phyloP scores from a whole-genome alignment of 1,140 invertebrate species.

The Elymnias hypermnestra region DNA sequence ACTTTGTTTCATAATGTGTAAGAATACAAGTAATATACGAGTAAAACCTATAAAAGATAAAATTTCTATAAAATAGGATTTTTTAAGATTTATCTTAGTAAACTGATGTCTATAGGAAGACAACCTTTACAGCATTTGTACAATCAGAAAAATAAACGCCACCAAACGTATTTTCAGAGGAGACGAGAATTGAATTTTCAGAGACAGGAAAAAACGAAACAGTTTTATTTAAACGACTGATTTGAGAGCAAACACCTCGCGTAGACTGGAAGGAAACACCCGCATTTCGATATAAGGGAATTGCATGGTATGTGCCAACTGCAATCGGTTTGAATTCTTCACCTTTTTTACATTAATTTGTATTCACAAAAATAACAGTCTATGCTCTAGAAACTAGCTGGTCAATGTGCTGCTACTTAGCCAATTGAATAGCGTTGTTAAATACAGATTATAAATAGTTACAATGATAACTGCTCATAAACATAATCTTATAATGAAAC shows the following conservation, averaged over 20 bases:
- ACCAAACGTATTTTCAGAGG: constrained; percentile 48
- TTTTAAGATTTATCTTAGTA: too few relatives aligned
- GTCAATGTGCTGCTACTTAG: too few relatives aligned
- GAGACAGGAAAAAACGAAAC: constrained; percentile 58
- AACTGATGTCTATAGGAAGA: constrained; percentile 15
- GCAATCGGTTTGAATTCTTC: background rate
- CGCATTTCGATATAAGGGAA: constrained; percentile 48
- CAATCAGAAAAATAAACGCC: constrained; percentile 49
- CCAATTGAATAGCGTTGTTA: too few relatives aligned
- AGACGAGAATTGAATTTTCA: constrained; percentile 54
- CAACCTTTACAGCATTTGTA: constrained; percentile 19
- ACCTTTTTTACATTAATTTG: background rate
- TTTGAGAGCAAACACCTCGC: constrained; percentile 65
- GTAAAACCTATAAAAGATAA: too few relatives aligned
- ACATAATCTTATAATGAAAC: too few relatives aligned
- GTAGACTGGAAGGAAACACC: constrained; percentile 37
- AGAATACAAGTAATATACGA: too few relatives aligned
- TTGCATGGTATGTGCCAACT: constrained; percentile 8
- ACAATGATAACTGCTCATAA: too few relatives aligned
- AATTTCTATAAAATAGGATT: too few relatives aligned
- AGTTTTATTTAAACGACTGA: constrained; percentile 68
- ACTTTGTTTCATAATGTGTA: too few relatives aligned
- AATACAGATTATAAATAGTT: too few relatives aligned
- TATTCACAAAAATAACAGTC: too few relatives aligned
- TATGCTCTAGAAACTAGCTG: too few relatives aligned